Evolutionary conservation across 2,797 vertebrate genomes (phyloP).

Genomic region (Anguilla anguilla): DNA sequence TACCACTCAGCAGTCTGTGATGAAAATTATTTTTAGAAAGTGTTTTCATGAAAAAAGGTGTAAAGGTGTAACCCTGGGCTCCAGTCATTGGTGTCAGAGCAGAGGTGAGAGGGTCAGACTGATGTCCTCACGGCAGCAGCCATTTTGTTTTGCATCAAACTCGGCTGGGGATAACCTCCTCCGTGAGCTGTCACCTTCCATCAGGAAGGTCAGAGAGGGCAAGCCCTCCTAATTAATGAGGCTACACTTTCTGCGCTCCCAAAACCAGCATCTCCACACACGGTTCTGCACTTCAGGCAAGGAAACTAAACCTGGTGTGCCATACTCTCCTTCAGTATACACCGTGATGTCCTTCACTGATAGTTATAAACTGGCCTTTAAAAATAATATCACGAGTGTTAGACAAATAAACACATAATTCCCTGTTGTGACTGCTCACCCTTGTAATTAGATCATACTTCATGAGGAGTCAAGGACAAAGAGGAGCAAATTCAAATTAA

Average conservation of each 20-base stretch:
- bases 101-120: conserved; percentile 67
- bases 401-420: conserved; percentile 75
- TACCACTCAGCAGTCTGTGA: no score
- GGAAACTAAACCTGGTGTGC: conserved; percentile 37
- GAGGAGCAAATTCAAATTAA: conserved; percentile 96
- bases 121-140: conserved; percentile 81
- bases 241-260: conserved; percentile 37
- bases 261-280: neutral
- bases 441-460: conserved; percentile 98
- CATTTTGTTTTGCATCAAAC: conserved; percentile 80
- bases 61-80: neutral
- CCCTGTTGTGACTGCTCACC: conserved; percentile 87
- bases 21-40: neutral
- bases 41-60: neutral
- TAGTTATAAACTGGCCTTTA: conserved; percentile 81
- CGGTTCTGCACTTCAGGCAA: conserved; percentile 13
- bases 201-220: conserved; percentile 68
- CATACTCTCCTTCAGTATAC: conserved; percentile 72
- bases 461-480: conserved; percentile 93
- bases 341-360: conserved; percentile 79
- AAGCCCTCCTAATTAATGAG: conserved; percentile 66
- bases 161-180: conserved; percentile 81
- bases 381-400: conserved; percentile 74
- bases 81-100: neutral
- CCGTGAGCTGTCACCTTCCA: conserved; percentile 81